phyloP scores from a whole-genome alignment of 37 sponge, comb jelly and placozoan species.

The Amphimedon queenslandica region DNA sequence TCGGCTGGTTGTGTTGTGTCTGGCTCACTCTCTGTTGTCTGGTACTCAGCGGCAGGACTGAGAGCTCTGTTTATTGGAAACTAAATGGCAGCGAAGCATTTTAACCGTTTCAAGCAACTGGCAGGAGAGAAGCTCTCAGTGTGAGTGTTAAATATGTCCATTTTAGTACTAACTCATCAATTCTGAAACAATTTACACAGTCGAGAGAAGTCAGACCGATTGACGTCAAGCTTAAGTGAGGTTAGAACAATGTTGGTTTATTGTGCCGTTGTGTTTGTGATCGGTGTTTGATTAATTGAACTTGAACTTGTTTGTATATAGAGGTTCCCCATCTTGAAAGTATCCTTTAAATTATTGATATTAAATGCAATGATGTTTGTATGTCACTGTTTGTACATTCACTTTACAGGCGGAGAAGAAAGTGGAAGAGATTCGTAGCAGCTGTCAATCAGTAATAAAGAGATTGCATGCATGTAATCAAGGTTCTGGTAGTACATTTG shows the following conservation, averaged over 20 bases:
- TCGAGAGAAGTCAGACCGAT: conserved; percentile 42
- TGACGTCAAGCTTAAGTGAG: conserved; percentile 33
- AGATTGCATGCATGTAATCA: conserved; percentile 32
- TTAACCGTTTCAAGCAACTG: conserved; percentile 37
- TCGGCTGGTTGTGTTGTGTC: too few species aligned
- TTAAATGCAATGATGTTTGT: background rate
- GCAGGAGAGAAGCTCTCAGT: conserved; percentile 32
- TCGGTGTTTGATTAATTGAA: background rate
- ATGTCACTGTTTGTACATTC: background rate
- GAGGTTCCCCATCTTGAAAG: background rate
- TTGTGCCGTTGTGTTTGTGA: too few species aligned
- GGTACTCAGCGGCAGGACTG: too few species aligned
- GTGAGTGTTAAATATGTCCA: conserved; percentile 7
- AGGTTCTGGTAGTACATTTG: conserved; percentile 55
- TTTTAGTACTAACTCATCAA: background rate
- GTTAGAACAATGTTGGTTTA: too few species aligned
- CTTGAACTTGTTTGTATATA: background rate
- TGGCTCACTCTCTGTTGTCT: too few species aligned
- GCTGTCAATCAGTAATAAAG: conserved; percentile 37
- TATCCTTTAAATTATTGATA: background rate
- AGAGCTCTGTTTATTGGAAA: too few species aligned
- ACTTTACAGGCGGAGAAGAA: conserved; percentile 46
- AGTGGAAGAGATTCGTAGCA: conserved; percentile 55
- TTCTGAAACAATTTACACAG: conserved; percentile 16
- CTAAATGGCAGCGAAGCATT: conserved; percentile 28